Base-by-base conservation (phyloP, 2,113 vertebrate species). In the Oryzias celebensis region DNA sequence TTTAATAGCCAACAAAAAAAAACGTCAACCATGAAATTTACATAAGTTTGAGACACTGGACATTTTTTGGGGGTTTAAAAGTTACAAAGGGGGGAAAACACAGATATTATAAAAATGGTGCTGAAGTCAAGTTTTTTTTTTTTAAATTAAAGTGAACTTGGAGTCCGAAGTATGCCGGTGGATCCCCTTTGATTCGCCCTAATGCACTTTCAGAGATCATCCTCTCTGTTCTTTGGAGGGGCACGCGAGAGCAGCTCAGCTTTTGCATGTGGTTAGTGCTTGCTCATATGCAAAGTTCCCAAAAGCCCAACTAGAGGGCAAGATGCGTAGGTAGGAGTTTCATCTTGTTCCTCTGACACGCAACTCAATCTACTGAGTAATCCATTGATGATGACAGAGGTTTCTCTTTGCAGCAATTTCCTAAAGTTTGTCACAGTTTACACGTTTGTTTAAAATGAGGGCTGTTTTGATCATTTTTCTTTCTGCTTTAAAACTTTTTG, bases 361-460 rank as follows among this genome's bases (percentile, higher is more conserved):
- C 26, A 52, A 52, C 55, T 55, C 26, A 75, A 59, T 71, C 24
- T 44, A 44, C 46, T 13, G 3, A 41, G 44, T 62, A 66, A 78
- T 74, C 53, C 52, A 45, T 47, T 69, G 58, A 69, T 56, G 41
- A 20, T 41, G 69, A 78, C 65, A 42, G 57, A 65, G 55, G 4
- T 72, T 83, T 84, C 79, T 69, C 71, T 61, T 58, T 4, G 10
- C 23, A 65, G 62, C 76, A 57, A 43, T 66, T 65, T 68, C 67
- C 8, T 10, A 36, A 36, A 12, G 44, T 62, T 50, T 65, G 60
- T 73, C 57, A 17, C 69, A 62, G 47, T 36, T 36, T 36, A 36
- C 10, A 12, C 36, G 2, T 36, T 12, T 36, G 10, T 10, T 36
- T 28, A 4, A 6, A 20, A 20, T 20, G 20, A 20, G 26, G 26